A percentile compares a stretch with the other conserved stretches of the same genome.
Conservation (phyloP, 2,797 vertebrate species). For the Enteromius thamalakanensis region DNA sequence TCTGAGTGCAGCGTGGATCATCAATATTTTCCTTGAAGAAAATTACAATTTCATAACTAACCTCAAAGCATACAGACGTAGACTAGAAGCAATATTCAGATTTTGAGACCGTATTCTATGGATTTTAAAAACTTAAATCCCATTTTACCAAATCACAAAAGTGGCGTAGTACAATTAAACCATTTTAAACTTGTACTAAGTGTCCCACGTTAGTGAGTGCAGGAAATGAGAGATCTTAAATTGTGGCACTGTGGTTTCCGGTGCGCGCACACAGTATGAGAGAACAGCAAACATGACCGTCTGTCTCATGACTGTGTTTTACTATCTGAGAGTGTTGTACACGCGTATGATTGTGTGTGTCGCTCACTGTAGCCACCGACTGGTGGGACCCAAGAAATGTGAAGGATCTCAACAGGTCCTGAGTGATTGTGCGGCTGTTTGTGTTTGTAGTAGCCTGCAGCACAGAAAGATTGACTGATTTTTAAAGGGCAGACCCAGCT, state of each 20-base stretch:
- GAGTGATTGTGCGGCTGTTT: neutral
- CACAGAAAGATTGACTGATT: constrained; percentile 17
- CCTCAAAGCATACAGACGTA: neutral
- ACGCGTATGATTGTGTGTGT: neutral
- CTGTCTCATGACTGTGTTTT: too few species aligned
- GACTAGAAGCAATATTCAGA: too few species aligned
- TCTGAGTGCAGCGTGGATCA: neutral
- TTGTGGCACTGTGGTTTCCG: constrained; percentile 45
- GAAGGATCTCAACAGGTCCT: neutral
- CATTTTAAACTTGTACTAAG: constrained; percentile 9
- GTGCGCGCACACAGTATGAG: neutral
- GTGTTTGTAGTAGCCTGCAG: neutral
- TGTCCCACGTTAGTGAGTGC: neutral
- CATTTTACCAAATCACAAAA: neutral
- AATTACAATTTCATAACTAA: neutral
- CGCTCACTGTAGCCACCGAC: neutral
- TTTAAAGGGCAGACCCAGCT: constrained; percentile 35
- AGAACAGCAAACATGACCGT: neutral
- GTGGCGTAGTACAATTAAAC: neutral
- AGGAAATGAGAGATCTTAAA: constrained; percentile 37
- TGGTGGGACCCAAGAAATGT: neutral
- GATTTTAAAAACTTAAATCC: neutral
- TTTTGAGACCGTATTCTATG: neutral
- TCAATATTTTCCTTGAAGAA: neutral
- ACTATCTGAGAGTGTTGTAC: neutral